Evolutionary conservation across 2,888 invertebrate genomes (phyloP).

Genomic region (Perizoma affinitatum): DNA sequence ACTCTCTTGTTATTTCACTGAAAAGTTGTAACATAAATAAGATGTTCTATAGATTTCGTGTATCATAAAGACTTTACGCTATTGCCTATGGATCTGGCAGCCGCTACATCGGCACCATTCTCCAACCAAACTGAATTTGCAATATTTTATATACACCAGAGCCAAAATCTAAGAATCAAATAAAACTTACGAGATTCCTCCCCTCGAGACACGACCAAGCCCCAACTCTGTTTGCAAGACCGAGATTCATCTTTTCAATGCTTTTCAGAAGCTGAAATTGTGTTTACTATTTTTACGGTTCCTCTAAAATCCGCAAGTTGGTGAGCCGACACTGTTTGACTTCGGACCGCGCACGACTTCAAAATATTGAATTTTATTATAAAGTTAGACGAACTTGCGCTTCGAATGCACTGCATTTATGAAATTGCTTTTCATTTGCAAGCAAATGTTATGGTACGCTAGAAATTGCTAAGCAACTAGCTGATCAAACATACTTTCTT

Average conservation of each 20-base stretch:
- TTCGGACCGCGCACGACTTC: slow-evolving; percentile 29
- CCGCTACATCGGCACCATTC: slow-evolving; percentile 38
- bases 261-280: slow-evolving; percentile 54
- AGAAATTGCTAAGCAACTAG: background rate
- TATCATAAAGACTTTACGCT: slow-evolving; percentile 1
- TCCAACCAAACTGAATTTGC: slow-evolving; percentile 57
- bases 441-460: slow-evolving; percentile 8
- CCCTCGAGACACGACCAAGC: slow-evolving; percentile 49
- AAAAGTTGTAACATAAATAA: background rate
- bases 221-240: slow-evolving; percentile 57
- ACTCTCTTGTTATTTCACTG: background rate
- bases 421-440: slow-evolving; percentile 58
- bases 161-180: slow-evolving; percentile 69
- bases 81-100: slow-evolving; percentile 18
- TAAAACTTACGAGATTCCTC: slow-evolving; percentile 66
- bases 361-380: slow-evolving; percentile 30
- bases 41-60: slow-evolving; percentile 1
- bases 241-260: slow-evolving; percentile 49
- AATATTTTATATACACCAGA: slow-evolving; percentile 62
- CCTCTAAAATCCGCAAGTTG: slow-evolving; percentile 54
- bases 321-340: slow-evolving; percentile 7
- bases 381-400: slow-evolving; percentile 30
- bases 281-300: slow-evolving; percentile 72
- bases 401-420: slow-evolving; percentile 55
- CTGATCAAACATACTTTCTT: no score